Evolutionary conservation across 2,888 invertebrate species (phyloP).

Genomic region (Flexamia atlantica): DNA sequence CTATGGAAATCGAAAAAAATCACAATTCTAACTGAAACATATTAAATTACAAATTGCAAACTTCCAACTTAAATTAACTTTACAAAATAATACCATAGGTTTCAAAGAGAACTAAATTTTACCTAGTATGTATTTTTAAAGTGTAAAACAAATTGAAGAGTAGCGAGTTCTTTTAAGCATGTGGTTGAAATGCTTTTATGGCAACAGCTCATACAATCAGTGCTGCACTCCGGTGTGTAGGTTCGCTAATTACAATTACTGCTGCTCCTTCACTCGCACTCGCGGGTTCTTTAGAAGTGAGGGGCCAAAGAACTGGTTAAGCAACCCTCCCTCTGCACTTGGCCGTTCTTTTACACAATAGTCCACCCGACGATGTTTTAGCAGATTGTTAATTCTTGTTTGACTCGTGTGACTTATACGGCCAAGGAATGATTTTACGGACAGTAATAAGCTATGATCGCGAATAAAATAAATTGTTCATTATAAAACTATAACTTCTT

Average conservation of each 20-base stretch:
- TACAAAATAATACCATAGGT: too few relatives aligned
- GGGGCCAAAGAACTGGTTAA: constrained; percentile 16
- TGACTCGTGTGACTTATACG: too few relatives aligned
- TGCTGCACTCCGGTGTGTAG: constrained; percentile 2
- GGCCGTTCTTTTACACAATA: background rate
- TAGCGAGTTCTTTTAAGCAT: background rate
- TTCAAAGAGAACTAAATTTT: too few relatives aligned
- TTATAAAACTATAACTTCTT: too few relatives aligned
- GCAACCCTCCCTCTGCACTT: background rate
- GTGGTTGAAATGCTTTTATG: background rate
- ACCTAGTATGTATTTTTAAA: background rate
- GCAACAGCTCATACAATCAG: constrained; percentile 16
- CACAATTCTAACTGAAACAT: too few relatives aligned
- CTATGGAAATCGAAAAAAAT: too few relatives aligned
- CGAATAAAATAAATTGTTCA: too few relatives aligned
- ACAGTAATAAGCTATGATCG: too few relatives aligned
- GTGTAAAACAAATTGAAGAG: background rate
- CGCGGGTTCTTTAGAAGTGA: constrained; percentile 1
- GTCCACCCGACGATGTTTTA: background rate
- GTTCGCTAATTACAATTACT: constrained; percentile 28
- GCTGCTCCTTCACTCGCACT: background rate
- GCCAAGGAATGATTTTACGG: too few relatives aligned
- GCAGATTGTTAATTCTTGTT: too few relatives aligned
- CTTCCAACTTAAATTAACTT: too few relatives aligned
- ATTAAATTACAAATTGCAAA: too few relatives aligned